These are phyloP conservation scores for Melanophora roralis DNA, from an alignment of 2,888 invertebrate genomes.

Conservation along the genomic window DNA sequence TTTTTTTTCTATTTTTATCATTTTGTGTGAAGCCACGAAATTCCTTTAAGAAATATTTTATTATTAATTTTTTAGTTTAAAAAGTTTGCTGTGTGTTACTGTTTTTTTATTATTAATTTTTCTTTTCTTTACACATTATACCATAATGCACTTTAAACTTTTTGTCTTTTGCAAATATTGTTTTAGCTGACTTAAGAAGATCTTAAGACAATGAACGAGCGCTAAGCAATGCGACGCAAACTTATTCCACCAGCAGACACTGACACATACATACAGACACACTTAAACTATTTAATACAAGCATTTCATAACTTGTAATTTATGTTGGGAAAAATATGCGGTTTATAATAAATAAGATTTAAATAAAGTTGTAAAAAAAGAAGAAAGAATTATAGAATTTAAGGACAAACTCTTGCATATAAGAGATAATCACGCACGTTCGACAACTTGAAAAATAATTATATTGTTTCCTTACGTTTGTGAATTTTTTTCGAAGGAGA, in stretches of 20 bases:
- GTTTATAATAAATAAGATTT: not conserved
- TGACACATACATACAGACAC: not conserved
- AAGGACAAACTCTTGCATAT: constrained; percentile 8
- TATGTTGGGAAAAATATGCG: not conserved
- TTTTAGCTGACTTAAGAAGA: constrained; percentile 60
- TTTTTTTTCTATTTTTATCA: constrained; percentile 13
- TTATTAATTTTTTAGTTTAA: constrained; percentile 58
- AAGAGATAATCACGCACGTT: constrained; percentile 65
- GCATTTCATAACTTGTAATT: not conserved
- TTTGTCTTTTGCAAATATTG: constrained; percentile 61
- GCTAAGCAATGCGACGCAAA: constrained; percentile 14
- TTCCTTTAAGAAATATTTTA: constrained; percentile 55
- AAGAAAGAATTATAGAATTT: not conserved
- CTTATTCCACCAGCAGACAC: not conserved
- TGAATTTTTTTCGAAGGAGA: constrained; percentile 18
- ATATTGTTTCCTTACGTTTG: constrained; percentile 50
- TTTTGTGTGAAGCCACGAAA: constrained; percentile 50
- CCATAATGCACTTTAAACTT: constrained; percentile 62
- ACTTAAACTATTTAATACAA: not conserved
- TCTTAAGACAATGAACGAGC: constrained; percentile 42
- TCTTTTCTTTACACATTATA: constrained; percentile 36
- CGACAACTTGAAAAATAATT: constrained; percentile 65
- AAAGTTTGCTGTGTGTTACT: constrained; percentile 27
- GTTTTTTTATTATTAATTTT: not conserved
- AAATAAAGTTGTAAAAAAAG: not conserved